phyloP scores from a whole-genome alignment of 2,888 invertebrate species.

The Drosophila austrosaltans region DNA sequence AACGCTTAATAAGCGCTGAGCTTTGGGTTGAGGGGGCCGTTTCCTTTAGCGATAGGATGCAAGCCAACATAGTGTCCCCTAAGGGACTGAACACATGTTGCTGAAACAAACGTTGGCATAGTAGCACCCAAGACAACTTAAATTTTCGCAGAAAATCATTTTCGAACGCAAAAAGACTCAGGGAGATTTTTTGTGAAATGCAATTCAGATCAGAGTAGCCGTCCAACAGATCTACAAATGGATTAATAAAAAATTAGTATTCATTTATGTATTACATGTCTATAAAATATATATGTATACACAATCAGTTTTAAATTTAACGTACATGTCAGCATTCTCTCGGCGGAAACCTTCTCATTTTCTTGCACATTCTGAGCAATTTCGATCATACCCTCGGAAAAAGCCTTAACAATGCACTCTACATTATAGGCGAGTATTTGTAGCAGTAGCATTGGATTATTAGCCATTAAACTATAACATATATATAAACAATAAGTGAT shows the following conservation, averaged over 20 bases:
- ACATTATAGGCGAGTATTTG: conserved; percentile 87
- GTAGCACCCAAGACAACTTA: conserved; percentile 87
- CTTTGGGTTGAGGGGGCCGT: conserved; percentile 80
- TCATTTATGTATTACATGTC: background rate
- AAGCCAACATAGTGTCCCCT: conserved; percentile 85
- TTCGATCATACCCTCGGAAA: conserved; percentile 83
- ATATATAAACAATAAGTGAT: background rate
- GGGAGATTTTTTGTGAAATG: conserved; percentile 86
- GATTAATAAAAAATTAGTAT: background rate
- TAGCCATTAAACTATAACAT: conserved; percentile 84
- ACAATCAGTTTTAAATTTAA: conserved; percentile 2
- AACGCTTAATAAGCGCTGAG: conserved; percentile 83
- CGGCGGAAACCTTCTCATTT: conserved; percentile 82
- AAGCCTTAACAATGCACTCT: conserved; percentile 87
- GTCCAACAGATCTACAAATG: conserved; percentile 85
- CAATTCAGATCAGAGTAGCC: conserved; percentile 87
- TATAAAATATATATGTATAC: background rate
- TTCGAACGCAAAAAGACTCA: conserved; percentile 87
- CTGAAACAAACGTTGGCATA: conserved; percentile 88
- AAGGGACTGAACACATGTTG: conserved; percentile 84
- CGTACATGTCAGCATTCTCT: conserved; percentile 82
- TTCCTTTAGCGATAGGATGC: conserved; percentile 84
- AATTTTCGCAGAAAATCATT: conserved; percentile 87
- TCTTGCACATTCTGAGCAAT: conserved; percentile 80
- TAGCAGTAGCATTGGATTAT: conserved; percentile 87